phyloP scores from a whole-genome alignment of 2,888 invertebrate species.

The Drosophila gaucha region DNA sequence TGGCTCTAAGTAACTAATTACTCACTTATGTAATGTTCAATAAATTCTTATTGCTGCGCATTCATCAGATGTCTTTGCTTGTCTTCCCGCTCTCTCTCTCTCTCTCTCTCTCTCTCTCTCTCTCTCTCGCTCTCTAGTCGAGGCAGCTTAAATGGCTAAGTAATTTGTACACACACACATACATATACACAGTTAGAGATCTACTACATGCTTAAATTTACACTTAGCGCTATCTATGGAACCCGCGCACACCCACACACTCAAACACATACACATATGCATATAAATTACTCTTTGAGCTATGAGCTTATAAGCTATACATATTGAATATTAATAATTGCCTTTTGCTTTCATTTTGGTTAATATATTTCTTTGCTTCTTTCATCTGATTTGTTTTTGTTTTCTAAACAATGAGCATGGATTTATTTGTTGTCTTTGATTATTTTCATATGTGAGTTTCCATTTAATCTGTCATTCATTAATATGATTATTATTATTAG shows the following conservation, averaged over 20 bases:
- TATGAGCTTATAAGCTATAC: slow-evolving; percentile 49
- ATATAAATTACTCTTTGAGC: slow-evolving; percentile 34
- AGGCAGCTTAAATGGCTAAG: slow-evolving; percentile 30
- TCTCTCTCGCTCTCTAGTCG: neutral
- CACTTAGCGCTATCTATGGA: slow-evolving; percentile 37
- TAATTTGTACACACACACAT: slow-evolving; percentile 10
- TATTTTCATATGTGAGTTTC: neutral
- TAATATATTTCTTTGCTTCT: slow-evolving; percentile 16
- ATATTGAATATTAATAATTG: slow-evolving; percentile 74
- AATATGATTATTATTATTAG: slow-evolving; percentile 1
- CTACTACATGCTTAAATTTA: slow-evolving; percentile 37
- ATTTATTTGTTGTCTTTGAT: neutral
- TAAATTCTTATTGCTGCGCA: slow-evolving; percentile 37
- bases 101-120: neutral
- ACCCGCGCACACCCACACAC: slow-evolving; percentile 32
- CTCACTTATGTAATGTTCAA: slow-evolving; percentile 14
- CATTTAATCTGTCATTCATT: slow-evolving; percentile 1
- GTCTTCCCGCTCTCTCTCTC: slow-evolving; percentile 9
- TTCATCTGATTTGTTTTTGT: slow-evolving; percentile 56
- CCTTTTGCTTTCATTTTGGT: slow-evolving; percentile 55
- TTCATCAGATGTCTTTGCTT: slow-evolving; percentile 12
- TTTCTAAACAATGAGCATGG: slow-evolving; percentile 71
- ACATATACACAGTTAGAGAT: slow-evolving; percentile 29
- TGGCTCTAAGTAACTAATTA: slow-evolving; percentile 31
- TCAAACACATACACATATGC: slow-evolving; percentile 19